A percentile compares a stretch with the other conserved stretches of the same genome.
phyloP scores from a whole-genome alignment of 1,140 invertebrate genomes.

The Aporrectodea caliginosa region DNA sequence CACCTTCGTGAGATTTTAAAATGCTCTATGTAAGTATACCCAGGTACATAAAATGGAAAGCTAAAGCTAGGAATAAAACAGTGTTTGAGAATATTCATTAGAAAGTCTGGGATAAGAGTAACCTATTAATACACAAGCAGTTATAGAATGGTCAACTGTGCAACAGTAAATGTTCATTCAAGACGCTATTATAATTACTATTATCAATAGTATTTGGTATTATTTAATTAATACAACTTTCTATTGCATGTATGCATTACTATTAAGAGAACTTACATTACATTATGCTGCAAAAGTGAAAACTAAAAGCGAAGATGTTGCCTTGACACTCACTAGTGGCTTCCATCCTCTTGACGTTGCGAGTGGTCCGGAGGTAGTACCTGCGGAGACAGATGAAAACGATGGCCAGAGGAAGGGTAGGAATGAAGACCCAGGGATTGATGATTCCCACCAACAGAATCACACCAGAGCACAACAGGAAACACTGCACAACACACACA shows the following conservation, averaged over 20 bases:
- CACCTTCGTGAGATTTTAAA: too few species aligned
- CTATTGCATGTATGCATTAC: too few species aligned
- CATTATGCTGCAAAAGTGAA: too few species aligned
- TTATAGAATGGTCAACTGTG: too few species aligned
- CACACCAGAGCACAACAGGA: conserved; percentile 69
- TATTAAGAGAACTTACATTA: too few species aligned
- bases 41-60: too few species aligned
- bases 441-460: conserved; percentile 69
- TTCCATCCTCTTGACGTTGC: conserved; percentile 83
- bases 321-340: conserved; percentile 72
- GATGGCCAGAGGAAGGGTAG: conserved; percentile 65
- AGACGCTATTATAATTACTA: too few species aligned
- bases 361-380: conserved; percentile 75
- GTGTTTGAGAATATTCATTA: background rate
- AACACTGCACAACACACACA: conserved; percentile 62
- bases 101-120: background rate
- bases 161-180: too few species aligned
- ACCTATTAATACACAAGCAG: too few species aligned
- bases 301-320: too few species aligned
- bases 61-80: background rate
- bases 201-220: too few species aligned
- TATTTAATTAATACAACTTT: too few species aligned
- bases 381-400: conserved; percentile 71
- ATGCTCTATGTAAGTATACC: background rate
- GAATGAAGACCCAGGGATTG: conserved; percentile 67